phyloP scores from a whole-genome alignment of 2,888 invertebrate genomes.

The Agrotis exclamationis region DNA sequence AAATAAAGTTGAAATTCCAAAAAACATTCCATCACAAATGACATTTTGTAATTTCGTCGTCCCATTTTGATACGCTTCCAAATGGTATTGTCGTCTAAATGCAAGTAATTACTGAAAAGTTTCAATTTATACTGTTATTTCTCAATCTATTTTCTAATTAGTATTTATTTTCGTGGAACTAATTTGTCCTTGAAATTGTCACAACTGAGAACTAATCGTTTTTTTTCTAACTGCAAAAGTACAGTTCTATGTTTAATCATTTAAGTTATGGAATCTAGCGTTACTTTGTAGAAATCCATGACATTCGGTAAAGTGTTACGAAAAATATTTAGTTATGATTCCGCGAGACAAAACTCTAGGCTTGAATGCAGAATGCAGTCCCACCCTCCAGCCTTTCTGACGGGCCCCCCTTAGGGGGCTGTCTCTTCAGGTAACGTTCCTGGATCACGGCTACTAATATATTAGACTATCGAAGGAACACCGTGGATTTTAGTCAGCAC shows the following conservation, averaged over 20 bases:
- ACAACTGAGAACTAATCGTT: not conserved
- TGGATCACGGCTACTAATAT: no score
- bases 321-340: no score
- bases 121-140: not conserved
- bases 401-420: no score
- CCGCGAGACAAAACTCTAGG: no score
- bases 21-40: not conserved
- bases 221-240: not conserved
- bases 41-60: not conserved
- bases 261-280: no score
- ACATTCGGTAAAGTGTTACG: no score
- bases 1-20: not conserved
- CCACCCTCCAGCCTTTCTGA: no score
- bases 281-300: no score
- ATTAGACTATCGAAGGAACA: no score
- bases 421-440: no score
- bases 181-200: not conserved
- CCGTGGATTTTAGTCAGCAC: no score
- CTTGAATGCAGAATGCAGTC: no score
- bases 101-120: not conserved
- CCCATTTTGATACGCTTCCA: slow-evolving; percentile 21
- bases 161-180: not conserved
- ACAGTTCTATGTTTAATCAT: not conserved
- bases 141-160: not conserved
- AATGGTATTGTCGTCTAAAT: not conserved